Evolutionary conservation across 2,113 vertebrate genomes (phyloP), one percentile per base, ranked within the genome.

Genomic region (Emydocephalus ijimae): DNA sequence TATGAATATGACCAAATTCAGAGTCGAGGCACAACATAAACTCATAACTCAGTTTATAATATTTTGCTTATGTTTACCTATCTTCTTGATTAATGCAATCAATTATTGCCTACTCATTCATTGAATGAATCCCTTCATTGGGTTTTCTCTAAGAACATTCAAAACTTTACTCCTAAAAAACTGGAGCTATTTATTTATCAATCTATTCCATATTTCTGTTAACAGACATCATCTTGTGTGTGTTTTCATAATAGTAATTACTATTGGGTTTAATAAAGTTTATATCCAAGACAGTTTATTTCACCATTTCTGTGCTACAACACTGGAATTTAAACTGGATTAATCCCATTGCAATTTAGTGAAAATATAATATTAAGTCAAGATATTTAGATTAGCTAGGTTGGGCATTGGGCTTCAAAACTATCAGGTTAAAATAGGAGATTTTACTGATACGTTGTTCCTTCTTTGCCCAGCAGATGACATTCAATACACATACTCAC

Each of bases 381-480:
- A 90, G 50, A 4, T 39, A 50, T 45, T n/a, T 24, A 61, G 29
- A 45, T 81, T 69, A 43, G 39, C n/a, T 90, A 48, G 45, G 61
- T 43, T 61, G 23, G 43, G n/a, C 45, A 64, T 1, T 29, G 26
- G 23, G 81, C n/a, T 64, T 50, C 64, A 88, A 90, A 55, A 59
- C 3, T 8, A 48, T 50, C 56, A 0, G 8, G 14, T 89, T 69
- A 89, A 90, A 55, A 69, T 69, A 14, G 18, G 56, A 2, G 43
- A 21, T 24, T 55, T 26, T 59, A 20, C 48, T 57, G 21, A 91
- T 89, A n/a, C 45, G 0, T 29, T 91, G 88, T 96, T 92, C 43
- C 59, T 61, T 90, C 6, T 12, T 55, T 24, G 3, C 55, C 94
- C 96, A 55, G 94, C 93, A 97, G 95, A 94, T 91, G 96, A 96